Base-by-base conservation (phyloP, 2,888 invertebrate species). In the Bruchidius siliquastri region DNA sequence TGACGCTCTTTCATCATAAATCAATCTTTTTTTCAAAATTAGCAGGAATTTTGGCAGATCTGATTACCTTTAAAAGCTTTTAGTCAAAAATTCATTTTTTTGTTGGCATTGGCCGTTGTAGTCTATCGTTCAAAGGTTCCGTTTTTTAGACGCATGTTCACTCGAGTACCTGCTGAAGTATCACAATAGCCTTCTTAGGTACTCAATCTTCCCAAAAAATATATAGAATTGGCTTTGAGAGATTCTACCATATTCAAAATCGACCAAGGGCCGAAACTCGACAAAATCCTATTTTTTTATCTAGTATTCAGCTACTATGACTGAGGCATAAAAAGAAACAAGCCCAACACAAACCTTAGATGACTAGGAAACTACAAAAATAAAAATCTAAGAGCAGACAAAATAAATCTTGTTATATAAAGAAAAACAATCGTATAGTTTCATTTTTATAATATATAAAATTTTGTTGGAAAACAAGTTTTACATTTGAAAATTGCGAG, bases 321-420 rank as follows among this genome's bases (percentile, higher is more conserved):
- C 18, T 18, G 13, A 13, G 49, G 49, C 49, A 49, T 49, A 49
- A 49, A 49, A 49, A 3, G 30, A 30, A 49, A 49, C 13, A 8
- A 49, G 49, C 49, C 68, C 68, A 70, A 22, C 21, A 74, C 72
- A 78, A 77, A 79, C 77, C 77, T 76, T 79, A 76, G 75, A 76
- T 81, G 81, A 81, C 81, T 81, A 81, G 81, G 21, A 22, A 79
- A 76, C 80, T 81, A 80, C 80, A 81, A 80, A 80, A 80, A 79
- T 79, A 80, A 79, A 80, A 77, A 79, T 77, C 75, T 77, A 79
- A 72, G 69, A 74, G 74, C 75, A 74, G 75, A 76, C 76, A 77
- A 78, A 78, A 79, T 78, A 78, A 78, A 79, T 75, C 70, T 79
- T 74, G 75, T 77, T 71, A 22, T 67, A 71, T 66, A 74, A 75